Evolutionary conservation across 53 echinoderm and acorn worm genomes (phyloP).

Genomic region (Arbacia lixula): DNA sequence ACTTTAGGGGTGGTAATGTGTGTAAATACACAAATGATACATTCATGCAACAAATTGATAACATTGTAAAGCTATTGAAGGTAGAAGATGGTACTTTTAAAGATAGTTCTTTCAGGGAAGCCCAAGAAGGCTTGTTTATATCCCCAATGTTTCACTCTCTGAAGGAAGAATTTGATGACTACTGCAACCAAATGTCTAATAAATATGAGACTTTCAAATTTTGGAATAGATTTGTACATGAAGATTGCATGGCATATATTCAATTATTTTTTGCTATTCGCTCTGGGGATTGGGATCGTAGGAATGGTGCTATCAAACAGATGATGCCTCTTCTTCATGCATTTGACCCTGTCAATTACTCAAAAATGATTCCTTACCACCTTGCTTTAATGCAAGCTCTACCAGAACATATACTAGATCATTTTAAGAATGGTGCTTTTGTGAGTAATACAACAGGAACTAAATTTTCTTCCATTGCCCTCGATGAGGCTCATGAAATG

Average conservation of each 20-base stretch:
- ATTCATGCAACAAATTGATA: not conserved
- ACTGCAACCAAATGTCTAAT: not conserved
- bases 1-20: not conserved
- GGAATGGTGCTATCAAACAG: too few relatives aligned
- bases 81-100: not conserved
- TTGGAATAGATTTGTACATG: conserved; percentile 3
- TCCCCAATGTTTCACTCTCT: not conserved
- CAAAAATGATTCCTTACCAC: conserved; percentile 34
- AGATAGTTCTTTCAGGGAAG: not conserved
- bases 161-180: not conserved
- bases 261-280: too few relatives aligned
- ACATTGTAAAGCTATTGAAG: too few relatives aligned
- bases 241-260: not conserved
- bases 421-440: conserved; percentile 67
- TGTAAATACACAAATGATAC: not conserved
- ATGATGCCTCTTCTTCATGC: too few relatives aligned
- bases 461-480: conserved; percentile 52
- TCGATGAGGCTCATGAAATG: conserved; percentile 78
- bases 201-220: not conserved
- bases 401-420: conserved; percentile 13
- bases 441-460: conserved; percentile 58
- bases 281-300: too few relatives aligned
- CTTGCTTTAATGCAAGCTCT: conserved; percentile 13
- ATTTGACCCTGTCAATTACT: conserved; percentile 6
- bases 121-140: not conserved